Evolutionary conservation across 2,797 vertebrate species (phyloP).

Genomic region (Neostethus bicornis): DNA sequence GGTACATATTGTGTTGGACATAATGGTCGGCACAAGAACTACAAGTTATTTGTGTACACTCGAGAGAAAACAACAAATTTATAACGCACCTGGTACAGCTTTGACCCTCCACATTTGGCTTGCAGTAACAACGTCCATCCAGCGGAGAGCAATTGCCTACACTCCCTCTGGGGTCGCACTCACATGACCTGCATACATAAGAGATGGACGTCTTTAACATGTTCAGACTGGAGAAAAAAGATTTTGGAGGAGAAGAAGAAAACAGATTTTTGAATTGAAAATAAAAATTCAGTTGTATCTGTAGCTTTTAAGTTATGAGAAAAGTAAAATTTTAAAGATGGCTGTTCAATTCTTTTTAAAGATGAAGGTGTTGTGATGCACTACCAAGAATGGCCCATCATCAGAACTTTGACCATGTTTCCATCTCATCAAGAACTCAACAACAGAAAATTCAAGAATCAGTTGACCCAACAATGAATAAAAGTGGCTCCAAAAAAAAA

Average conservation of each 20-base stretch:
- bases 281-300: not conserved
- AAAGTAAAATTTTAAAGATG: no score
- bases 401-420: no score
- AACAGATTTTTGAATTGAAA: not conserved
- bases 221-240: not conserved
- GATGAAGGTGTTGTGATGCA: no score
- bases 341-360: no score
- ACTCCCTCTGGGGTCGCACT: conserved; percentile 82
- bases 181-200: conserved; percentile 79
- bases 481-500: no score
- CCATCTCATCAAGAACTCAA: no score
- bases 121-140: conserved; percentile 88
- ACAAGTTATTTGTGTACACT: not conserved
- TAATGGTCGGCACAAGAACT: conserved; percentile 38
- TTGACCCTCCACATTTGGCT: conserved; percentile 85
- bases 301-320: no score
- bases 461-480: no score
- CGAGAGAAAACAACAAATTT: conserved; percentile 1
- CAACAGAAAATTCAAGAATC: no score
- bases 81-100: conserved; percentile 85
- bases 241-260: not conserved
- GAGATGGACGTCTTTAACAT: not conserved
- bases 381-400: no score
- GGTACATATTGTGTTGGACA: not conserved
- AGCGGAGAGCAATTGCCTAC: conserved; percentile 81